phyloP scores from a whole-genome alignment of 2,888 invertebrate species.

The Hedya salicella region DNA sequence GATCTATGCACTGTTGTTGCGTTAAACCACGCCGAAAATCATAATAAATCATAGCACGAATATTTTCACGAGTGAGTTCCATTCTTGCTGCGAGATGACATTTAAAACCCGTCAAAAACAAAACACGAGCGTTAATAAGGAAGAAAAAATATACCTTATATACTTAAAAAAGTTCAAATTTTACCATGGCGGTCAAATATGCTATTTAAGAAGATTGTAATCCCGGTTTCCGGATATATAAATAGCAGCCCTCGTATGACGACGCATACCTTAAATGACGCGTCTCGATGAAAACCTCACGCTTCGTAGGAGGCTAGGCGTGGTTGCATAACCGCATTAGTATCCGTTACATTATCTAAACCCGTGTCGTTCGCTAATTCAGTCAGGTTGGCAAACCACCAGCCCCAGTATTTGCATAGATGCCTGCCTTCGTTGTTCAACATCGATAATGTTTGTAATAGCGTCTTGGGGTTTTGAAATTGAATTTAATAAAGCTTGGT shows the following conservation, averaged over 20 bases:
- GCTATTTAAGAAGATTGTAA: no score
- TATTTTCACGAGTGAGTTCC: no score
- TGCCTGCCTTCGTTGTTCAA: slow-evolving; percentile 24
- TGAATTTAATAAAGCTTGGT: slow-evolving; percentile 17
- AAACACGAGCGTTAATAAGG: no score
- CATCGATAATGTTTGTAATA: slow-evolving; percentile 9
- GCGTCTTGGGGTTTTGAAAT: slow-evolving; percentile 8
- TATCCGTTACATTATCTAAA: slow-evolving; percentile 8
- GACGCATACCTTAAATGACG: background rate
- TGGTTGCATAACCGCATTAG: slow-evolving; percentile 22
- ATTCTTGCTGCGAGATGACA: no score
- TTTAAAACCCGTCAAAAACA: no score
- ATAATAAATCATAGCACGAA: no score
- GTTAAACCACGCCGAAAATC: no score
- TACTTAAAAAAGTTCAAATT: no score
- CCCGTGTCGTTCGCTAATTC: slow-evolving; percentile 24
- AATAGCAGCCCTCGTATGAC: background rate
- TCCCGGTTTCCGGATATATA: background rate
- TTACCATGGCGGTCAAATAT: no score
- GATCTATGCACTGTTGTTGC: no score
- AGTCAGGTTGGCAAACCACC: slow-evolving; percentile 25
- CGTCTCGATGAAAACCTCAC: background rate
- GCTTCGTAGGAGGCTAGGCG: slow-evolving; percentile 23
- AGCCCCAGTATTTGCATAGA: slow-evolving; percentile 28
- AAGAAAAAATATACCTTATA: no score